Percentiles rank a stretch among this genome's conserved stretches.
phyloP scores from a whole-genome alignment of 2,888 invertebrate species.

The Neoaliturus tenellus region DNA sequence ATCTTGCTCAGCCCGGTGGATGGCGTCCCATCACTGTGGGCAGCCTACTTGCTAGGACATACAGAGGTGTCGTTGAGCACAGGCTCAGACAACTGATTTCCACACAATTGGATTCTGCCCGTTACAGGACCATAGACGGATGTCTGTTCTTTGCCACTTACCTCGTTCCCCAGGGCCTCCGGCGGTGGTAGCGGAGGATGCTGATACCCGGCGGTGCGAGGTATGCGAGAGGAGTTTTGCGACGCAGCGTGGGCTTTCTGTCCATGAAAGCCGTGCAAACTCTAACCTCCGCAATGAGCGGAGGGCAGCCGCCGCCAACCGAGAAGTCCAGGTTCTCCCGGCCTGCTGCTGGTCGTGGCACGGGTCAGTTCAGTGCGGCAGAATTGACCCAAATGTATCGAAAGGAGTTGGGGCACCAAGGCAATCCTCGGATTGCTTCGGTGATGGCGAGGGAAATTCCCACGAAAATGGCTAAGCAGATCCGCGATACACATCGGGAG shows the following conservation, averaged over 20 bases:
- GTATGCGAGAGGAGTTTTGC: slow-evolving; percentile 19
- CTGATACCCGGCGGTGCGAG: not conserved
- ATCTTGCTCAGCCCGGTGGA: too few species aligned
- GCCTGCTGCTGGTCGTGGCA: not conserved
- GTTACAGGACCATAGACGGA: too few species aligned
- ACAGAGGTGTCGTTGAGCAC: too few species aligned
- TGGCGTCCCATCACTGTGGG: too few species aligned
- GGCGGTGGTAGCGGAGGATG: not conserved
- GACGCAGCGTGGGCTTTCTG: slow-evolving; percentile 34
- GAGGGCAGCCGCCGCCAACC: slow-evolving; percentile 1
- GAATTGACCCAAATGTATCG: not conserved
- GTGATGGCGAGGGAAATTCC: slow-evolving; percentile 33
- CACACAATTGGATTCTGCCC: too few species aligned
- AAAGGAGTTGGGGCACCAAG: slow-evolving; percentile 52
- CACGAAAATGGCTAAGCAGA: slow-evolving; percentile 56
- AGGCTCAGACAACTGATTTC: too few species aligned
- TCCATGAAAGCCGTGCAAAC: slow-evolving; percentile 53
- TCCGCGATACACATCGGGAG: slow-evolving; percentile 50
- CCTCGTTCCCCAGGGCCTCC: slow-evolving; percentile 60
- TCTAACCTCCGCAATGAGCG: slow-evolving; percentile 51
- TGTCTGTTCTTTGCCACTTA: slow-evolving; percentile 62
- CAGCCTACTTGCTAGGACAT: too few species aligned
- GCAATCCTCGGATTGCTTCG: not conserved
- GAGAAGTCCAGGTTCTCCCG: not conserved
- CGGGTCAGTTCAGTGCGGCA: not conserved